phyloP scores from a whole-genome alignment of 2,888 invertebrate species.

The Steinernema scapterisci region DNA sequence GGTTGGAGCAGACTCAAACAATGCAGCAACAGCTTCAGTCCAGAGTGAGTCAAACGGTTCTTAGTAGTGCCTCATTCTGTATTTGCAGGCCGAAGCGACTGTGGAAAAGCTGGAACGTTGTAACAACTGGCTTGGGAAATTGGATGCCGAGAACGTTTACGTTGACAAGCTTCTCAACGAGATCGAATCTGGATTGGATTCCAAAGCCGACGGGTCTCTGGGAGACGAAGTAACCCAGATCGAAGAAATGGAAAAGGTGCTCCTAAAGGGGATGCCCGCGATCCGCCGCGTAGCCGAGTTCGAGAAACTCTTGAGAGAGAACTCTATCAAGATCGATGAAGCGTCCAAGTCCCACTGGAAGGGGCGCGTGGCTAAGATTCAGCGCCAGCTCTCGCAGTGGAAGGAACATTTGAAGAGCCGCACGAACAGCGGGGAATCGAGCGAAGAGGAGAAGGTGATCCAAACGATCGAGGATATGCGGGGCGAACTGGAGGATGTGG shows the following conservation, averaged over 20 bases:
- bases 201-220: conserved; percentile 5
- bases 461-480: conserved; percentile 37
- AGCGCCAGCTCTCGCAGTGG: conserved; percentile 18
- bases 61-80: background rate
- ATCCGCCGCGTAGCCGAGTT: conserved; percentile 36
- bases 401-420: conserved; percentile 9
- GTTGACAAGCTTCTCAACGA: conserved; percentile 51
- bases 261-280: conserved; percentile 4
- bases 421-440: background rate
- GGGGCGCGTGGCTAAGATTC: conserved; percentile 16
- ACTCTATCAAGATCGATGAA: conserved; percentile 35
- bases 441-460: conserved; percentile 19
- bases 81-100: conserved; percentile 45
- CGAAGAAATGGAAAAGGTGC: conserved; percentile 30
- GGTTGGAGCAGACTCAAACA: conserved; percentile 2
- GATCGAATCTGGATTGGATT: conserved; percentile 33
- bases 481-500: conserved; percentile 34
- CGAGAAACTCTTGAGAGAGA: conserved; percentile 39
- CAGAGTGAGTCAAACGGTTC: background rate
- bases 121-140: conserved; percentile 43
- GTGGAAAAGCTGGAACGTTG: conserved; percentile 59
- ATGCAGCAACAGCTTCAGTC: conserved; percentile 18
- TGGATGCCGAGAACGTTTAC: conserved; percentile 44
- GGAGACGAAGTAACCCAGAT: background rate
- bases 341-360: background rate